A percentile compares a stretch with the other conserved stretches of the same genome.
These are phyloP conservation scores for Arizona elegans DNA, from an alignment of 2,113 vertebrate species.

Conservation along the genomic window DNA sequence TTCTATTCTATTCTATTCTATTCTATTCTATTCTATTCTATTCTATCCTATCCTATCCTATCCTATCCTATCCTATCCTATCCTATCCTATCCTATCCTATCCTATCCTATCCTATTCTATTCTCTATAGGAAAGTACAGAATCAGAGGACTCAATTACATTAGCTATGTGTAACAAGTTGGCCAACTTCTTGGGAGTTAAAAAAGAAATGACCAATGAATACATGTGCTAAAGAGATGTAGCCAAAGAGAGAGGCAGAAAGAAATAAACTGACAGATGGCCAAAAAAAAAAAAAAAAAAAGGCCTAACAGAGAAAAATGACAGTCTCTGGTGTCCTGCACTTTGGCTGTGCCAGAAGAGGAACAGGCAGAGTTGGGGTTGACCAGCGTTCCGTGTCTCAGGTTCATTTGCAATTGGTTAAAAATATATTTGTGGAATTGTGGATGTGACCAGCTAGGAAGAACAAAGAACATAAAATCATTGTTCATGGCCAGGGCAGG, in stretches of 20 bases:
- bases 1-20: too few species aligned
- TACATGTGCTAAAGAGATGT: neutral
- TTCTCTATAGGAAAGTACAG: neutral
- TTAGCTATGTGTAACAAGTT: neutral
- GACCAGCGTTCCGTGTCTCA: neutral
- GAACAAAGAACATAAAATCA: slow-evolving; percentile 7
- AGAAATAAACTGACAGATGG: neutral
- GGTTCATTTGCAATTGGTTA: slow-evolving; percentile 8
- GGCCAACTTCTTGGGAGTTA: neutral
- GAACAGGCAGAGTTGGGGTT: neutral
- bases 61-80: too few species aligned
- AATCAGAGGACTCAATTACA: neutral
- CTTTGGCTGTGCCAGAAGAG: neutral
- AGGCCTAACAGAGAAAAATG: neutral
- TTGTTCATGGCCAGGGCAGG: neutral
- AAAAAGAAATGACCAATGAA: neutral
- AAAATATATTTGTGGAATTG: neutral
- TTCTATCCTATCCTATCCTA: fast-evolving
- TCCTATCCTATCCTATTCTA: too few species aligned
- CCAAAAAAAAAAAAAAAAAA: neutral
- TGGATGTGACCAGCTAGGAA: neutral
- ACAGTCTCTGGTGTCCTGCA: neutral
- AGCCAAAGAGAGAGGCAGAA: neutral
- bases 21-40: too few species aligned
- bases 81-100: too few species aligned